Evolutionary conservation across 2,888 invertebrate genomes (phyloP).

Genomic region (Acronicta aceris): DNA sequence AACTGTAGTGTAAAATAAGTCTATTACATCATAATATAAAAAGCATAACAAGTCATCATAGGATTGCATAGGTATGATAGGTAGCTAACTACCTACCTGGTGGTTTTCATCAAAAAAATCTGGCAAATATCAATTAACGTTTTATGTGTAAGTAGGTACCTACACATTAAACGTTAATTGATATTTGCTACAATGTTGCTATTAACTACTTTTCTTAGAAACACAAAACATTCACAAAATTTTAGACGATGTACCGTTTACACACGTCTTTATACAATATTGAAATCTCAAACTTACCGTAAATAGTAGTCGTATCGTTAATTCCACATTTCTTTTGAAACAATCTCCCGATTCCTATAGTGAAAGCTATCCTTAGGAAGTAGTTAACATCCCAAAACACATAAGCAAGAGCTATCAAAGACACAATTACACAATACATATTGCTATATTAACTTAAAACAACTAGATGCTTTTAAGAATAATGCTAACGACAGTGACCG

Average conservation of each 20-base stretch:
- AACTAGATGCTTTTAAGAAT: background rate
- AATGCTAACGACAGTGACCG: conserved; percentile 6
- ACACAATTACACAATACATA: conserved; percentile 79
- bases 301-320: conserved; percentile 92
- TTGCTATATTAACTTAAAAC: conserved; percentile 24
- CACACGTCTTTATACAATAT: conserved; percentile 21
- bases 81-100: too few relatives aligned
- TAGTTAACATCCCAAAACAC: conserved; percentile 94
- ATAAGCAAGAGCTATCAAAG: conserved; percentile 89
- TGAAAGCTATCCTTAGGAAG: conserved; percentile 92
- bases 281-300: conserved; percentile 89
- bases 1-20: too few relatives aligned
- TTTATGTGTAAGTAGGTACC: too few relatives aligned
- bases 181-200: too few relatives aligned
- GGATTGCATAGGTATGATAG: too few relatives aligned
- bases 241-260: background rate
- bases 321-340: conserved; percentile 92
- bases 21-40: too few relatives aligned
- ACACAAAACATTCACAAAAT: too few relatives aligned
- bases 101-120: too few relatives aligned
- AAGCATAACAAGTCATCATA: too few relatives aligned
- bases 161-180: too few relatives aligned
- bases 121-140: too few relatives aligned
- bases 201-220: too few relatives aligned
- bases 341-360: conserved; percentile 91